These are phyloP conservation scores for Stenoptilia bipunctidactyla DNA, from an alignment of 2,888 invertebrate species.

Conservation along the genomic window DNA sequence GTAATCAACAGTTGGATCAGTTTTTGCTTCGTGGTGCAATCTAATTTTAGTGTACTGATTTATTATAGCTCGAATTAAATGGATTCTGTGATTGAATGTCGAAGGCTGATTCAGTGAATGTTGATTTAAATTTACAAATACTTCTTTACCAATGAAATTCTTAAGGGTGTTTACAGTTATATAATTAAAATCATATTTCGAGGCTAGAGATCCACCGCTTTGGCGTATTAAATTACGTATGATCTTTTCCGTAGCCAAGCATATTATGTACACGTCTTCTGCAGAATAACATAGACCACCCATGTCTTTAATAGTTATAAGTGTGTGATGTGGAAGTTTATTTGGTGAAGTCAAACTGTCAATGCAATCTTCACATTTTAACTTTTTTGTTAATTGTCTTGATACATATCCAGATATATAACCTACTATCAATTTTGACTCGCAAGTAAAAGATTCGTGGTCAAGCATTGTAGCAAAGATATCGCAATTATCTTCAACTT, in stretches of 20 bases:
- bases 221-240: conserved; percentile 8
- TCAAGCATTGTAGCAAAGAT: conserved; percentile 6
- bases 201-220: conserved; percentile 3
- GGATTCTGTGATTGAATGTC: conserved; percentile 10
- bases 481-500: conserved; percentile 5
- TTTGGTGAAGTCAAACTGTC: neutral
- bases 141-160: conserved; percentile 1
- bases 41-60: conserved; percentile 13
- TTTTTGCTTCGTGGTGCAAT: conserved; percentile 10
- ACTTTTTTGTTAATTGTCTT: neutral
- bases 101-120: conserved; percentile 6
- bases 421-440: neutral
- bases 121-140: neutral
- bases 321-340: conserved; percentile 6
- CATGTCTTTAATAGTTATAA: conserved; percentile 8
- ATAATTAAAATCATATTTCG: too few species aligned
- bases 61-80: conserved; percentile 13
- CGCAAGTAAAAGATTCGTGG: too few species aligned
- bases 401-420: conserved; percentile 8
- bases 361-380: conserved; percentile 6
- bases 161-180: conserved; percentile 1
- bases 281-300: conserved; percentile 7
- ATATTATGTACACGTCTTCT: conserved; percentile 4
- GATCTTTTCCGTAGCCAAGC: conserved; percentile 4
- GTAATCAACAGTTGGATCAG: conserved; percentile 4